phyloP scores from a whole-genome alignment of 2,113 vertebrate species.

The Diadophis punctatus region DNA sequence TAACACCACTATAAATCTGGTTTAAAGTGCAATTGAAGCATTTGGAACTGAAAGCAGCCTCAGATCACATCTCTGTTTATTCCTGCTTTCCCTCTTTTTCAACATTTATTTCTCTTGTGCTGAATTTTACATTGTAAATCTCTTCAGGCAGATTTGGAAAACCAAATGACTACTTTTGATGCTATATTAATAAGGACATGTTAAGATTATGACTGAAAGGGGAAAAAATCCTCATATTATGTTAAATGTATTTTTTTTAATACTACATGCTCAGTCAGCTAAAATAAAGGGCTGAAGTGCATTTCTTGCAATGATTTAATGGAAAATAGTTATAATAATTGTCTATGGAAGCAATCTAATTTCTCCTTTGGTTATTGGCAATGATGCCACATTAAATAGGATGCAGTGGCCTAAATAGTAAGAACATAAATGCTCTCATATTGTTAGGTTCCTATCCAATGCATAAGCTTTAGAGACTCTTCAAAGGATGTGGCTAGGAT shows the following conservation, averaged over 20 bases:
- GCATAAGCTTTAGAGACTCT: not conserved
- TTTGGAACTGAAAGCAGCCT: not conserved
- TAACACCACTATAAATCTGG: not conserved
- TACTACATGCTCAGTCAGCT: not conserved
- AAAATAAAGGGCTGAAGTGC: not conserved
- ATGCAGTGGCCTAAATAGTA: not conserved
- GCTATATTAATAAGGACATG: not conserved
- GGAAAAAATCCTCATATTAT: not conserved
- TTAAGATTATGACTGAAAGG: not conserved
- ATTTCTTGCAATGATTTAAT: not conserved
- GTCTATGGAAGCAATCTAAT: not conserved
- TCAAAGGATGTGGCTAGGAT: not conserved
- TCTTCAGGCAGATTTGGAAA: not conserved
- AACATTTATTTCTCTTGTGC: not conserved
- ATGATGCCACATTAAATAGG: not conserved
- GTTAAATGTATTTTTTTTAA: not conserved
- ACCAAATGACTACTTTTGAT: not conserved
- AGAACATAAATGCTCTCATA: not conserved
- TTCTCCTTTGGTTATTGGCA: not conserved
- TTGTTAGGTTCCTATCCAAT: not conserved
- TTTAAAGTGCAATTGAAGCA: not conserved
- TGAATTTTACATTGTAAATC: not conserved
- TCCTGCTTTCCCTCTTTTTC: not conserved
- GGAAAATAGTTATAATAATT: not conserved
- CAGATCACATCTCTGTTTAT: not conserved